Conservation (phyloP, 2,113 vertebrate genomes). For the Craseonycteris thonglongyai region DNA sequence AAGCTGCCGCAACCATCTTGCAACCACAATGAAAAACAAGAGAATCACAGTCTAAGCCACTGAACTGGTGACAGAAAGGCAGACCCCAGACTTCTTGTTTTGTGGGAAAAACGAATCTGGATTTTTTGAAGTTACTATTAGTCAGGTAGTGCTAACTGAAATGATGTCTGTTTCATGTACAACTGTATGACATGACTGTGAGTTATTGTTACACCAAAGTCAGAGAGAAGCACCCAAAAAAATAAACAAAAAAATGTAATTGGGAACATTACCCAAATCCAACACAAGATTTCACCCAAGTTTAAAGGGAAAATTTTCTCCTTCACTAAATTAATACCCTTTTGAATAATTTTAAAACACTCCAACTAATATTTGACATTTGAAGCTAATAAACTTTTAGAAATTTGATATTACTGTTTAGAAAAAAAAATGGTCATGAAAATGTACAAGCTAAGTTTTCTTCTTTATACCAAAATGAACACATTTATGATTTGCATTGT, state of each 20-base stretch:
- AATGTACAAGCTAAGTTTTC: constrained; percentile 10
- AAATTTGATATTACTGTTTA: background rate
- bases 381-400: background rate
- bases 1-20: background rate
- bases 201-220: background rate
- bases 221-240: background rate
- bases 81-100: background rate
- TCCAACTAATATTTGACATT: background rate
- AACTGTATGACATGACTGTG: background rate
- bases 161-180: background rate
- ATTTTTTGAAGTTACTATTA: background rate
- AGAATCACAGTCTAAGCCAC: background rate
- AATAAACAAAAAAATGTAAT: background rate
- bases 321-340: background rate
- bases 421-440: background rate
- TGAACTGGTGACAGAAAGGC: background rate
- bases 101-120: background rate
- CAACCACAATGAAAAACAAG: background rate
- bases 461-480: background rate
- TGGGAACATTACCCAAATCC: background rate
- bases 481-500: background rate
- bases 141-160: background rate
- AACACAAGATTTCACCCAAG: background rate
- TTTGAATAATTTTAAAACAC: background rate
- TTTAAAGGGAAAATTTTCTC: background rate